Base-by-base conservation (phyloP, 1,140 invertebrate species). In the Heterodera schachtii region DNA sequence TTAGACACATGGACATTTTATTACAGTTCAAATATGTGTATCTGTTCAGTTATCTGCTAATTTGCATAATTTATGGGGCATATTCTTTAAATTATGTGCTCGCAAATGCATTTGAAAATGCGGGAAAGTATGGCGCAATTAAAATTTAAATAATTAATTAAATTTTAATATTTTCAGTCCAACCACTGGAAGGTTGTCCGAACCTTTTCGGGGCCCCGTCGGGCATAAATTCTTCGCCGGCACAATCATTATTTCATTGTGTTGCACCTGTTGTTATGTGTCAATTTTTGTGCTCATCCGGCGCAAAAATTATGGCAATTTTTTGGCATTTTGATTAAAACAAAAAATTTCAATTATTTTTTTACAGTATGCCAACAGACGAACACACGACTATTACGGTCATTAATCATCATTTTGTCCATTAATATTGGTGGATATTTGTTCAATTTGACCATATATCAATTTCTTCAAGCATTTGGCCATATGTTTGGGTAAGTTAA, bases 351-450 rank as follows among this genome's bases (percentile, higher is more conserved):
- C 1, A 11, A 7, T 2, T 66, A 67, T 57, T 78, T 44, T 31
- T 31, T 31, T 31, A 31, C 31, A 78, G 76, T 78, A 2, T 44
- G 8, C 16, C 21, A 78, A 78, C 11, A 67, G 64, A 78, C 76
- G 16, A 78, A 78, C 69, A 69, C 76, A n/a, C 64, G 76, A 16
- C 47, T 78, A 3, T n/a, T 78, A 9, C 76, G 76, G 31, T 78
- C 76, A 7, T 21, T 78, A 44, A 9, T 78, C 31, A 69, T 66
- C 44, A 78, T 78, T 78, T 49, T 78, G 76, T 11, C 47, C 47
- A n/a, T 78, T 1, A 69, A 31, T 0, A 44, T 78, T 41, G 76
- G 76, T 19, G 76, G 76, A 4, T 78, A 78, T 67, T 44, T 78
- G 13, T 41, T 78, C 2, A 78, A 16, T 3, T 49, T 78, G 44